Evolutionary conservation across 2,797 vertebrate species (phyloP).

Genomic region (Lepidocolaptes lacrymiger): DNA sequence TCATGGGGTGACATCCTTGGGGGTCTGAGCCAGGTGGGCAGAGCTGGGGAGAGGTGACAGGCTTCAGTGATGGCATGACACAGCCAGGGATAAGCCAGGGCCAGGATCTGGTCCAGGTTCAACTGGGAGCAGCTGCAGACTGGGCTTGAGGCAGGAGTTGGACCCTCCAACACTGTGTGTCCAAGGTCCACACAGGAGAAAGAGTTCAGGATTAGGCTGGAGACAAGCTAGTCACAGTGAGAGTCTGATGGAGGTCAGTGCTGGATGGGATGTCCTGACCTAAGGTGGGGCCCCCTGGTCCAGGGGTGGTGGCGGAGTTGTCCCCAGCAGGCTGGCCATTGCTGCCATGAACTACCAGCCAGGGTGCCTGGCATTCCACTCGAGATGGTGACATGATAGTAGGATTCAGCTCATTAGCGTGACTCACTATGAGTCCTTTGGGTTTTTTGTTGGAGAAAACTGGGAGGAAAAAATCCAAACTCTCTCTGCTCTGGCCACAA

Average conservation of each 20-base stretch:
- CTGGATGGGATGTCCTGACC: no score
- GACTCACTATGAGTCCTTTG: background rate
- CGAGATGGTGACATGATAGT: background rate
- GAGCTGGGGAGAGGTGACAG: background rate
- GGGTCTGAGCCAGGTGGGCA: fast-evolving
- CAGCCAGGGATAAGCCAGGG: fast-evolving
- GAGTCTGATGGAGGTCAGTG: background rate
- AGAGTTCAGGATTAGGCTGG: background rate
- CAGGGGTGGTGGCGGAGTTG: fast-evolving
- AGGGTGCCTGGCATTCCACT: background rate
- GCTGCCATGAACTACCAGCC: background rate
- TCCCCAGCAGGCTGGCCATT: background rate
- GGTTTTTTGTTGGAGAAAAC: background rate
- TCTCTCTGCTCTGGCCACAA: fast-evolving
- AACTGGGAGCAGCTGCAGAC: background rate
- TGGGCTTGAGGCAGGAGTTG: background rate
- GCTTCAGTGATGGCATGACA: background rate
- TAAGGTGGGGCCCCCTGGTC: background rate
- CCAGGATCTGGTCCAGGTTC: fast-evolving
- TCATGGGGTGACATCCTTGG: background rate
- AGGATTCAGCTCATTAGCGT: background rate
- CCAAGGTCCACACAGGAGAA: background rate
- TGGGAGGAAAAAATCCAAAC: fast-evolving
- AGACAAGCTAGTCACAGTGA: background rate
- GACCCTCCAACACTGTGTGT: background rate